Evolutionary conservation across 2,113 vertebrate genomes (phyloP), one percentile per base, ranked within the genome.

Genomic region (Mobula birostris): DNA sequence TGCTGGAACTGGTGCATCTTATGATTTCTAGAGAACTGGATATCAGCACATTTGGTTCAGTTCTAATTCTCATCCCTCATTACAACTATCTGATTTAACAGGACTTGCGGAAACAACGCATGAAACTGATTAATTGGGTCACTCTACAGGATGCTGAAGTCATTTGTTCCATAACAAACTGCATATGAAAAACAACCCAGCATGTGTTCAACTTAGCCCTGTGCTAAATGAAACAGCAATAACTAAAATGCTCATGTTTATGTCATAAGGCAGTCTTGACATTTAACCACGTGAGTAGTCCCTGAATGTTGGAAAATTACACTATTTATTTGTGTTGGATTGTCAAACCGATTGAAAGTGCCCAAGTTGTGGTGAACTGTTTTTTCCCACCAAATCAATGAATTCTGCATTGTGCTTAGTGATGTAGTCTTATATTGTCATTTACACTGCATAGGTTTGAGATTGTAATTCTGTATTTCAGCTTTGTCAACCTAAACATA

Each of bases 161-260:
- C 17, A 92, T 32, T 40, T 92, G n/a, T 72, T 92, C 88, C 88
- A 70, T 21, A 70, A 36, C 88, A 70, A 92, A 72, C 66, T 36
- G 40, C 68, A 68, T 19, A 70, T 72, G 63, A 40, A 92, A 48
- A 92, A 92, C 63, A 92, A 36, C 19, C 2, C 27, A 70, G 88
- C 66, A 24, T 70, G 66, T 70, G 21, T 92, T 63, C 88, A 40
- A 48, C 29, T 56, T 61, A 7, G 5, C 32, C 68, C 63, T 21
- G 6, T n/a, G 36, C n/a, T 90, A 15, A 36, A n/a, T 17, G 32
- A 70, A 68, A 68, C 40, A 27, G 80, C 19, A 87, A 87, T 87
- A 61, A 87, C 27, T 29, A 70, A 92, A 24, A 36, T 72, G 88
- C 36, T 36, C 63, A 90, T 90, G 66, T 70, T 68, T 91, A 32